Evolutionary conservation across 2,797 vertebrate genomes (phyloP).

Genomic region (Anguilla marmorata): DNA sequence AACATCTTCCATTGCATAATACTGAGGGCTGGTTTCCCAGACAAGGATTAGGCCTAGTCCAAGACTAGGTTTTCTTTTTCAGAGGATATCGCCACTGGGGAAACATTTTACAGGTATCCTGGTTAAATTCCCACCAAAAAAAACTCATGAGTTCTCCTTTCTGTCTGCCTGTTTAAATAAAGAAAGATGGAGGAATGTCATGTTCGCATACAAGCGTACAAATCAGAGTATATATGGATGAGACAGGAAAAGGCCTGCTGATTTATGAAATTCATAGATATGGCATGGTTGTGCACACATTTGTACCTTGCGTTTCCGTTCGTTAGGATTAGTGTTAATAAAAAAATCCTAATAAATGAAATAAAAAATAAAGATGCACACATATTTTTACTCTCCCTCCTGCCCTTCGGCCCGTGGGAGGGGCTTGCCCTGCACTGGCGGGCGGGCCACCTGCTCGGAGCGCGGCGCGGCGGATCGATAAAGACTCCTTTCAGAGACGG

Average conservation of each 20-base stretch:
- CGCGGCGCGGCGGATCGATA: neutral
- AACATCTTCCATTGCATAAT: neutral
- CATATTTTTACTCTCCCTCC: neutral
- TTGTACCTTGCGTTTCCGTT: no score
- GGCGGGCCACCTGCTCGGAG: neutral
- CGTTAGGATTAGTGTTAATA: no score
- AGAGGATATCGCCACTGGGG: neutral
- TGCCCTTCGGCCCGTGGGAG: neutral
- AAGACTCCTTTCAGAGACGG: neutral
- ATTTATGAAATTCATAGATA: no score
- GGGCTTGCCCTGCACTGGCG: neutral
- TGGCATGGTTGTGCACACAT: no score
- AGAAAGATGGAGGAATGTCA: neutral
- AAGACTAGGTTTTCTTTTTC: neutral
- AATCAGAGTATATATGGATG: no score
- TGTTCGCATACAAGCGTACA: no score
- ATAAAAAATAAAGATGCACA: no score
- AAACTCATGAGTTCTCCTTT: neutral
- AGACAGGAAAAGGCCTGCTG: no score
- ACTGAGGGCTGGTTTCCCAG: neutral
- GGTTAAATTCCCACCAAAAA: neutral
- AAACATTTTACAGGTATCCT: neutral
- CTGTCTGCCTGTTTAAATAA: neutral
- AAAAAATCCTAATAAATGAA: no score
- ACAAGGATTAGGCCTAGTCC: neutral